Evolutionary conservation across 1,140 invertebrate species (phyloP), one percentile per base, ranked within the genome.

Genomic region (Saccostrea glomerata): DNA sequence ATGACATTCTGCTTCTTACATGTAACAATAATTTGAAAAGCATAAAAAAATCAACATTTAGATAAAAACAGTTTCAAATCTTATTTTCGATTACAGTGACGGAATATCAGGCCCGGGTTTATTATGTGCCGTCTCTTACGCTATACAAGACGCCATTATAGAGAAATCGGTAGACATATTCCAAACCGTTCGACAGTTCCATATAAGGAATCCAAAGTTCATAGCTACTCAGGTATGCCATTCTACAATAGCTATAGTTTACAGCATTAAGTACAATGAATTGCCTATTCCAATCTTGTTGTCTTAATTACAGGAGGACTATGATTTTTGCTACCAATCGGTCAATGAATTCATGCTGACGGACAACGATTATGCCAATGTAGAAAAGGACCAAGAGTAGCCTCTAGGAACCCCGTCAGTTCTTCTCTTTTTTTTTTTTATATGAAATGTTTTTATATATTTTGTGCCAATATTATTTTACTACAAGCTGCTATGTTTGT

Each of bases 111-210:
- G 40, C 1, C 54, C 82, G 4, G 54, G 82, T 12, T 25, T 84
- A 40, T 23, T 84, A n/a, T 84, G 82, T 54, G 82, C 23, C 40
- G 54, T 84, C 2, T 55, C 82, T 4, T 55, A 84, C 54, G 54
- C 54, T 56, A 84, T 84, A 54, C 40, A 84, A 55, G 82, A 84
- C 54, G 82, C 82, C 11, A 84, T 84, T 54, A 54, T 15, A 55
- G 82, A 84, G 20, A 84, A 84, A 17, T 17, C 82, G 17, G 82
- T 84, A 15, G 23, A 84, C 11, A n/a, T 84, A 56, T 84, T 84
- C 17, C 82, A 84, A n/a, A 84, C 40, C 20, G 47, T 84, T 54
- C 82, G 82, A n/a, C 82, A 84, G 40, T 84, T 84, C n/a, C 82
- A 84, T 15, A 84, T 84, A 36, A 84, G n/a, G 47, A 23, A 84